Conservation (phyloP, 2,888 invertebrate genomes). For the Sesamia inferens region DNA sequence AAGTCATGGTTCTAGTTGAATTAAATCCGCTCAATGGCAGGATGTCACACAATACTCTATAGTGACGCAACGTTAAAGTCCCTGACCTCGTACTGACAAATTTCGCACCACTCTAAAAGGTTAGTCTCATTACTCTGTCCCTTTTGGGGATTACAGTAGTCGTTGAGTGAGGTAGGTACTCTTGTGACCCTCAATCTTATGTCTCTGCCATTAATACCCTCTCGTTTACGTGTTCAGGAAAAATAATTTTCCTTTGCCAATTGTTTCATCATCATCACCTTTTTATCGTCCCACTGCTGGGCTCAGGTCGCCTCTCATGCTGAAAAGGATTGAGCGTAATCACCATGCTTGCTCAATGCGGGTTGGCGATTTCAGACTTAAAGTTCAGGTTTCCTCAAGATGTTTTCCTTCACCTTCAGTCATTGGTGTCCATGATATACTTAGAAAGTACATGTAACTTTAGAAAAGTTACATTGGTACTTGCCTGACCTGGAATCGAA, state of each 20-base stretch:
- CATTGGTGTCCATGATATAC: too few relatives aligned
- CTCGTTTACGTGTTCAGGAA: background rate
- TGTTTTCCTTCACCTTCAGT: too few relatives aligned
- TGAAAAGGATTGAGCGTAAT: too few relatives aligned
- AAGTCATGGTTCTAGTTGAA: conserved; percentile 48
- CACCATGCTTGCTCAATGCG: too few relatives aligned
- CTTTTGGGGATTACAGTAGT: conserved; percentile 29
- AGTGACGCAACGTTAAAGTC: conserved; percentile 52
- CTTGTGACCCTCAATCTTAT: conserved; percentile 27
- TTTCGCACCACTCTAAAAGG: conserved; percentile 47
- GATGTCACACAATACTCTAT: conserved; percentile 72
- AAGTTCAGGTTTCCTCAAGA: too few relatives aligned
- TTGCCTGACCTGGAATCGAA: too few relatives aligned
- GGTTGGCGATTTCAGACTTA: too few relatives aligned
- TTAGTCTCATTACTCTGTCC: conserved; percentile 23
- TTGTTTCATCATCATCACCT: too few relatives aligned
- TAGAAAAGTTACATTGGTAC: too few relatives aligned
- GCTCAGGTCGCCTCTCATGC: too few relatives aligned
- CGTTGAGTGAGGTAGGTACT: background rate
- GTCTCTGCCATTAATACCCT: background rate
- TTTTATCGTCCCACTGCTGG: too few relatives aligned
- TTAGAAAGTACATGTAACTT: too few relatives aligned
- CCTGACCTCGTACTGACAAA: conserved; percentile 67
- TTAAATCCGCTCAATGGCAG: conserved; percentile 72
- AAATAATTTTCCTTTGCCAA: background rate